Conservation (phyloP, 1,140 invertebrate genomes). For the Zelostemma sp. region DNA sequence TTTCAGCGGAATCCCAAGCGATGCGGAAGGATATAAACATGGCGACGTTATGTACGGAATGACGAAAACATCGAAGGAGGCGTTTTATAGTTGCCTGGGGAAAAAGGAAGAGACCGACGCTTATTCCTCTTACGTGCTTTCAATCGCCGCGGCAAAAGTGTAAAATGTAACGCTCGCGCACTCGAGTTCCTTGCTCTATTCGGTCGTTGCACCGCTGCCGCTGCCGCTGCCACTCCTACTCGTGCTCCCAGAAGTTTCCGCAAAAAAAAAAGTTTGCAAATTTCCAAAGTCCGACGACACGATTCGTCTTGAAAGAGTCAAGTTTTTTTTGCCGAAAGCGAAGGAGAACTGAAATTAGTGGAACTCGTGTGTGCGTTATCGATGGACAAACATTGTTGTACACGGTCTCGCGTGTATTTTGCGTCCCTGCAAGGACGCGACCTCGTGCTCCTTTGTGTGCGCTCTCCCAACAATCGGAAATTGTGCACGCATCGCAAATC, state of each 20-base stretch:
- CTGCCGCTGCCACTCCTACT: constrained; percentile 8
- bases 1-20: constrained; percentile 1
- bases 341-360: too few relatives aligned
- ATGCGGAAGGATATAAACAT: constrained; percentile 39
- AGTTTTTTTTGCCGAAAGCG: too few relatives aligned
- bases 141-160: constrained; percentile 40
- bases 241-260: constrained; percentile 19
- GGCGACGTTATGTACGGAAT: constrained; percentile 12
- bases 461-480: too few relatives aligned
- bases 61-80: constrained; percentile 18
- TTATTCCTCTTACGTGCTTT: constrained; percentile 39
- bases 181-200: constrained; percentile 27
- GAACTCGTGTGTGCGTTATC: too few relatives aligned
- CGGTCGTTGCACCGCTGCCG: constrained; percentile 43
- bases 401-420: neutral
- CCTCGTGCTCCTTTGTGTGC: neutral
- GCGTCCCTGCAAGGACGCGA: neutral
- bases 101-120: constrained; percentile 14
- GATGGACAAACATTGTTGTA: too few relatives aligned
- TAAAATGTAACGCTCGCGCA: constrained; percentile 41
- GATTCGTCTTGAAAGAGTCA: too few relatives aligned
- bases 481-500: too few relatives aligned
- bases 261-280: neutral
- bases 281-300: too few relatives aligned
- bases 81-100: constrained; percentile 25